Base-by-base conservation (phyloP, 2,888 invertebrate genomes). In the Drosophila lutescens region DNA sequence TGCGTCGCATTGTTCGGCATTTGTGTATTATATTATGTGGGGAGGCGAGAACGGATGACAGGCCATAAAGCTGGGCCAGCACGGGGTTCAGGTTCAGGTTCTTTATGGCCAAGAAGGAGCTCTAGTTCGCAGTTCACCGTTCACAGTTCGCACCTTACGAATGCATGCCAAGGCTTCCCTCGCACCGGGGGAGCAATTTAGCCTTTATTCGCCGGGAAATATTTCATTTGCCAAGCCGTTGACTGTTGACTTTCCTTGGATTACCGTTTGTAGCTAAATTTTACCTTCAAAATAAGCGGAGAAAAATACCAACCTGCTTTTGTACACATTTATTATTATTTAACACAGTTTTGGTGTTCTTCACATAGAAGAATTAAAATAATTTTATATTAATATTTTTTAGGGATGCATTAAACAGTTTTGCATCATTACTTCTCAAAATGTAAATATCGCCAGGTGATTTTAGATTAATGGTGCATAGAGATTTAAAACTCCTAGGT, bases 101-200 rank as follows among this genome's bases (percentile, higher is more conserved):
- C 54, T 66, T 66, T 65, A 65, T 53, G 53, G 26, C 54, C 38
- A 51, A 46, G 67, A 51, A 46, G 67, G 44, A 38, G 67, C 32
- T 46, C 38, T 13, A 38, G 44, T 34, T 34, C 68, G 40, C 66
- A 66, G n/a, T n/a, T n/a, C n/a, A n/a, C n/a, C n/a, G n/a, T n/a
- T n/a, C 32, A 10, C 13, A 38, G 44, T 66, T 66, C 68, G 40
- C 66, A 66, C 68, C 46, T 67, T 20, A 32, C 43, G 15, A 49
- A 34, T 40, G 62, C 32, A 50, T 50, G 58, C 43, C 36, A 65
- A 51, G 44, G 50, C 43, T 43, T 43, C 10, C 20, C 4, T 41
- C 23, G 43, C 36, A 43, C 36, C 43, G 23, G 30, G 34, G 65
- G 65, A 46, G 46, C 54, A 54, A 54, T 54, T 66, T 41, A 40